Percentiles rank a stretch among this genome's conserved stretches.
Conservation (phyloP, 2,113 vertebrate genomes). For the Apteryx mantelli region DNA sequence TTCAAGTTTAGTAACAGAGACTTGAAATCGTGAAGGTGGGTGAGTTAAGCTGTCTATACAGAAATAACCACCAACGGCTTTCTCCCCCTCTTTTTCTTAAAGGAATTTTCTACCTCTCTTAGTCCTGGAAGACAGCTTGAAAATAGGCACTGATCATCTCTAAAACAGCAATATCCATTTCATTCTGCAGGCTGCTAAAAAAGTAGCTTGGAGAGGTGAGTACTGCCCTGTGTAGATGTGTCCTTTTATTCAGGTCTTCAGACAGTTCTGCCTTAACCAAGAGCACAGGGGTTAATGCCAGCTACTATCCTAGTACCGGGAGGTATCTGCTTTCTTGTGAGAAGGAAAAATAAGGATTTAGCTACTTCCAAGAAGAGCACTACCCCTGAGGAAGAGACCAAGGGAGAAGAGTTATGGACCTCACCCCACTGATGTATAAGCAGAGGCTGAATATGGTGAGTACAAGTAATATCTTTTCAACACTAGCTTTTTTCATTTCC, state of each 20-base stretch:
- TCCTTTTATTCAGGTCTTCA: neutral
- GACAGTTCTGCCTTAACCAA: neutral
- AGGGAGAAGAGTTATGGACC: neutral
- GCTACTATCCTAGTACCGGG: neutral
- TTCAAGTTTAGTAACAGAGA: neutral
- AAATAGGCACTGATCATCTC: neutral
- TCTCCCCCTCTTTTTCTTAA: neutral
- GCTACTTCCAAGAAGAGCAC: neutral
- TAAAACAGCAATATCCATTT: neutral
- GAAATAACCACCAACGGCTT: neutral
- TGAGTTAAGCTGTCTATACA: neutral
- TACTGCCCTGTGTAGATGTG: neutral
- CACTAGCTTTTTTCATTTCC: neutral
- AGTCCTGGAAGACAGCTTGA: neutral
- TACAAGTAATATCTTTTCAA: neutral
- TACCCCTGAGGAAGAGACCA: neutral
- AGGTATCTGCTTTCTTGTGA: neutral
- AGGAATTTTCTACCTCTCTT: neutral
- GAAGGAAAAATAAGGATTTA: neutral
- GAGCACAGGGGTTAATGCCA: neutral
- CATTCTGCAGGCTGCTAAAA: neutral
- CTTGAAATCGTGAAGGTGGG: neutral
- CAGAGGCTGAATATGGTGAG: neutral
- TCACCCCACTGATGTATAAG: neutral
- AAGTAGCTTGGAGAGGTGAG: neutral